Base-by-base conservation (phyloP, 2,797 vertebrate species). In the Cryptoblepharus egeriae region DNA sequence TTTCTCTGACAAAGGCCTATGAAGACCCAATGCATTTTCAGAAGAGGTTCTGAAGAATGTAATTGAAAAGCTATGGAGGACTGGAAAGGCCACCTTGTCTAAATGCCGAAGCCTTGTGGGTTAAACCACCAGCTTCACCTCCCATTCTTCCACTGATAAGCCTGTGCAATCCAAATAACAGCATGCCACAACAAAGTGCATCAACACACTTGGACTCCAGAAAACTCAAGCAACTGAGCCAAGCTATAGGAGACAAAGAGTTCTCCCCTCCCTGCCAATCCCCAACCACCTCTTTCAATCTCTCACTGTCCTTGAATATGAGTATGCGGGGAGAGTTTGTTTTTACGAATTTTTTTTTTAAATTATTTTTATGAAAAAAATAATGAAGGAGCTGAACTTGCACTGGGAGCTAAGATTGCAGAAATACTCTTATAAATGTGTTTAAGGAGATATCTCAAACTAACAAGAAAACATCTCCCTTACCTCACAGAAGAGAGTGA, bases 401-500 rank as follows among this genome's bases (percentile, higher is more conserved):
- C 5, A 55, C 37, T 9, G 32, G 37, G n/a, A 72, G 22, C n/a
- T 9, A 13, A 83, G n/a, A 37, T 2, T 24, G 52, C 7, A 45
- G 37, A 75, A 35, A 11, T 26, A n/a, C 28, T 57, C 60, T 76
- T 15, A 35, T 28, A 6, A 30, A 60, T 4, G 49, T n/a, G 13
- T n/a, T 72, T 8, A 52, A 15, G 15, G 3, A 2, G 28, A 30
- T 72, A n/a, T 72, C 32, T n/a, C 55, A 65, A 58, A 72, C 9
- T 24, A 72, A 89, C 85, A 73, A 82, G 65, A 22, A 42, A 2
- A 24, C 35, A 37, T 26, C 26, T 26, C 52, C 39, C 94, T 94
- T 95, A 97, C 97, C 96, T 98, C 97, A 71, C 97, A 99, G 95
- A 98, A 98, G 39, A 98, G 96, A 5, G 97, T 98, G 87, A 98